These are phyloP conservation scores for Allobates femoralis DNA, from an alignment of 2,797 vertebrate species.

Conservation along the genomic window DNA sequence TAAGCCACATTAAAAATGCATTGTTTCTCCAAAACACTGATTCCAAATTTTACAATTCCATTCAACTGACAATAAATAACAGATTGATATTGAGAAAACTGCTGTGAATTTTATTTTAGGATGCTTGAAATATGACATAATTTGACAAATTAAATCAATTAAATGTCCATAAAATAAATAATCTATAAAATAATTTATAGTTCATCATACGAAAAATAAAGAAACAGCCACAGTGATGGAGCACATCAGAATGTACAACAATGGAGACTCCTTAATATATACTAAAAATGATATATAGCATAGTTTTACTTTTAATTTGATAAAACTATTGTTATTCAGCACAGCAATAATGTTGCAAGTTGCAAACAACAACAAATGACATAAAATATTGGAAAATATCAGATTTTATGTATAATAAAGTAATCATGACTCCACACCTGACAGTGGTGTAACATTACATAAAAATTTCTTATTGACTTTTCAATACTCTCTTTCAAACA, in stretches of 20 bases:
- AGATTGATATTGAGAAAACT: neutral
- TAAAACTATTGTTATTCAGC: too few relatives aligned
- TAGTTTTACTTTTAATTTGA: too few relatives aligned
- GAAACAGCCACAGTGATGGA: neutral
- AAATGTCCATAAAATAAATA: neutral
- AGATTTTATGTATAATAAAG: too few relatives aligned
- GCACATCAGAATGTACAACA: neutral
- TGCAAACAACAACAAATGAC: too few relatives aligned
- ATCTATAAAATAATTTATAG: neutral
- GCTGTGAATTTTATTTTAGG: neutral
- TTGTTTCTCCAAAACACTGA: neutral
- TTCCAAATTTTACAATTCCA: neutral
- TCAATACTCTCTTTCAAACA: too few relatives aligned
- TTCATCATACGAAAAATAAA: neutral
- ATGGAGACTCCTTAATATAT: too few relatives aligned
- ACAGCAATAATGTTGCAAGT: too few relatives aligned
- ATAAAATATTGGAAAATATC: too few relatives aligned
- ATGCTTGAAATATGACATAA: neutral
- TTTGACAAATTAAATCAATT: conserved; percentile 1
- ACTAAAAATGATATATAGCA: too few relatives aligned
- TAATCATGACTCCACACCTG: too few relatives aligned
- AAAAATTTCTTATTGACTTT: too few relatives aligned
- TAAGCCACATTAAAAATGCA: neutral
- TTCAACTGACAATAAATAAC: neutral
- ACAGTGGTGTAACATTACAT: too few relatives aligned